Base-by-base conservation (phyloP, 2,113 vertebrate genomes). In the Clarias macrocephalus region DNA sequence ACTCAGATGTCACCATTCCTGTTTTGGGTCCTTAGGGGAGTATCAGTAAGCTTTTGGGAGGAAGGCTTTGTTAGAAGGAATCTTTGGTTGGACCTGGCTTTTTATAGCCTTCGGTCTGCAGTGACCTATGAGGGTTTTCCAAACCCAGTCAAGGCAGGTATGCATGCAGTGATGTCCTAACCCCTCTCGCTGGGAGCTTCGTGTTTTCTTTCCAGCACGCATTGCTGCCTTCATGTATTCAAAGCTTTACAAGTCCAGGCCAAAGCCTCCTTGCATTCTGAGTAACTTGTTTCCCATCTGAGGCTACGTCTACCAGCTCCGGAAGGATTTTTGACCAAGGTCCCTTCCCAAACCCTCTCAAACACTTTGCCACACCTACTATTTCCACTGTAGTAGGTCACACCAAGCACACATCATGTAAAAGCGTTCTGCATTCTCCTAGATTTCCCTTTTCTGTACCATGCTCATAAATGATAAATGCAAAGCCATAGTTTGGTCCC, bases 271-370 rank as follows among this genome's bases (percentile, higher is more conserved):
- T 84, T 85, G 42, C 25, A 72, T 90, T 90, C 86, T 57, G 91
- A 88, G 92, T 92, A 93, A 95, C 94, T 87, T 94, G 96, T 95
- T 96, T 84, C 66, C 96, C 94, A 93, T 96, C 94, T 96, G 96
- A 93, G 95, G 95, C 91, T 95, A 94, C 84, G 89, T 91, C 96
- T 95, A 95, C 96, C 95, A 94, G 96, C 95, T 96, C 96, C 92
- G 97, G 97, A 99, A 99, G 98, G 98, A 98, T 99, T 99, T 99
- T 99, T 99, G 98, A 99, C 98, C 97, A 99, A 97, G 97, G 96
- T 97, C 97, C 96, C 84, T 84, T 89, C 93, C 92, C 90, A 86
- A 90, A 88, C 84, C 92, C 91, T 92, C 90, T 94, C 94, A 97
- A 98, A 98, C 97, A 97, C 97, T 94, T 95, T 99, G 98, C 98